A percentile compares a stretch with the other conserved stretches of the same genome.
Conservation (phyloP, 2,888 invertebrate genomes). For the Mesorhabditis sp. region DNA sequence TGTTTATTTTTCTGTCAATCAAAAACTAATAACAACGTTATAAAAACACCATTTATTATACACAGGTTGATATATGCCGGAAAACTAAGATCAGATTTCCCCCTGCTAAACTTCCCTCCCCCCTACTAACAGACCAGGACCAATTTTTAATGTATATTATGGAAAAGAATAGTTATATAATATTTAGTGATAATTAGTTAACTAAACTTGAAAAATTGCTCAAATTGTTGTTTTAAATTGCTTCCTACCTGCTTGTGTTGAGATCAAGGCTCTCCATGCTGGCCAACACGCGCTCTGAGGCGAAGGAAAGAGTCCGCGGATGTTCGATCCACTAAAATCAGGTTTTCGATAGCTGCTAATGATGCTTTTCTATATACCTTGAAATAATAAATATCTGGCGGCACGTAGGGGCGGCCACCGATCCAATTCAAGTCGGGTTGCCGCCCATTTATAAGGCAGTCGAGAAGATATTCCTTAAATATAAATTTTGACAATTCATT, state of each 20-base stretch:
- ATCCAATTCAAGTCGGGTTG: conserved; percentile 55
- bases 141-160: not conserved
- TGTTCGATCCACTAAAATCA: conserved; percentile 56
- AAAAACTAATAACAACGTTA: not conserved
- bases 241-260: conserved; percentile 41
- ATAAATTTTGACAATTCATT: not conserved
- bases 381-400: conserved; percentile 58
- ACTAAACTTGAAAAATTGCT: not conserved
- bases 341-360: not conserved
- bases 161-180: conserved; percentile 5
- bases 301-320: conserved; percentile 56
- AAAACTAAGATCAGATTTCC: conserved; percentile 5
- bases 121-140: no score
- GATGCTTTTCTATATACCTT: conserved; percentile 21
- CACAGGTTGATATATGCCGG: not conserved
- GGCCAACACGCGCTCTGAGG: conserved; percentile 54
- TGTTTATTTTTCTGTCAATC: no score
- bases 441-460: conserved; percentile 57
- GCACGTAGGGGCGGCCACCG: conserved; percentile 55
- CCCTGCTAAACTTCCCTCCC: no score
- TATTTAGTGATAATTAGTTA: not conserved
- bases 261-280: conserved; percentile 57
- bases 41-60: not conserved
- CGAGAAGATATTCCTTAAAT: conserved; percentile 55
- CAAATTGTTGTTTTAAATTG: not conserved